Conservation (phyloP, 2,888 invertebrate genomes). For the Lasiommata megera region DNA sequence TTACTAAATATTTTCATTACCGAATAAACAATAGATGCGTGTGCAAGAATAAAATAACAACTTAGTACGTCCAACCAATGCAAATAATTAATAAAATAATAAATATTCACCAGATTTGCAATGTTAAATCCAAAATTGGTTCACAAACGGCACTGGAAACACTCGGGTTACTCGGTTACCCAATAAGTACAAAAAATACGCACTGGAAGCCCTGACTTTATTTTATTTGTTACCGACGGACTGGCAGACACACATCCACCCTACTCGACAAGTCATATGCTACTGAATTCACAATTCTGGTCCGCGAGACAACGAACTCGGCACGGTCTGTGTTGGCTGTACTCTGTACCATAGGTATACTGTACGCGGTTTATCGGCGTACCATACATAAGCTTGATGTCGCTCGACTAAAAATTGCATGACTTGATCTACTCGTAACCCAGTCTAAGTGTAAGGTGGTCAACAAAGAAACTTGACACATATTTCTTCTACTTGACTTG, state of each 20-base stretch:
- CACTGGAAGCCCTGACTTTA: constrained; percentile 40
- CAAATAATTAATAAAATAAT: background rate
- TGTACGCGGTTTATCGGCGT: background rate
- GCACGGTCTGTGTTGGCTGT: constrained; percentile 39
- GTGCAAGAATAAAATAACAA: background rate
- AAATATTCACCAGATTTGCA: constrained; percentile 9
- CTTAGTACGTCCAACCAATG: background rate
- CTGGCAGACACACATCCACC: constrained; percentile 35
- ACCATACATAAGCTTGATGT: background rate
- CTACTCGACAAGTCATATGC: constrained; percentile 39
- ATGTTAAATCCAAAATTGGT: constrained; percentile 10
- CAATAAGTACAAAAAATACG: constrained; percentile 40
- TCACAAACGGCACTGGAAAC: constrained; percentile 16
- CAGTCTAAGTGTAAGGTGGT: too few species aligned
- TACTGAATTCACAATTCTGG: constrained; percentile 43
- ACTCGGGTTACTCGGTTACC: constrained; percentile 15
- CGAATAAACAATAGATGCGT: background rate
- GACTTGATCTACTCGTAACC: too few species aligned
- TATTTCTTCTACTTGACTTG: too few species aligned
- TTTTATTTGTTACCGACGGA: constrained; percentile 38
- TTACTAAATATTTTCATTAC: background rate
- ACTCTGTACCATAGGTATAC: constrained; percentile 36
- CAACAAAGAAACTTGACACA: too few species aligned
- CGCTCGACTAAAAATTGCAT: background rate
- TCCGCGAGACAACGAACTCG: constrained; percentile 53